A percentile compares a stretch with the other conserved stretches of the same genome.
Evolutionary conservation across 2,888 invertebrate species (phyloP).

Genomic region (Brachynemurus nebulosus): DNA sequence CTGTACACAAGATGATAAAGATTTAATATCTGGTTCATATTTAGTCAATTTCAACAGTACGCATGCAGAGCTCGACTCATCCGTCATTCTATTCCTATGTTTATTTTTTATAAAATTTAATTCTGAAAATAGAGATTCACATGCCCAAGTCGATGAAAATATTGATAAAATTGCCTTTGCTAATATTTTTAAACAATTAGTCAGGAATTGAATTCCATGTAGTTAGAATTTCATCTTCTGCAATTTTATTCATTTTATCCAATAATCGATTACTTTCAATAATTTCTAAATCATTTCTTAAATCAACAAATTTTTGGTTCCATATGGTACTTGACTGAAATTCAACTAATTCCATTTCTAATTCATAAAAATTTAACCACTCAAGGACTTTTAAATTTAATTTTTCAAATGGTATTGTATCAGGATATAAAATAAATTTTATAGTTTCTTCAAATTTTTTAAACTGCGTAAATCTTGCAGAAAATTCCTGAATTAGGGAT

Average conservation of each 20-base stretch:
- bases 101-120: constrained; percentile 14
- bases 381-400: constrained; percentile 4
- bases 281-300: constrained; percentile 7
- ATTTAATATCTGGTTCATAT: constrained; percentile 2
- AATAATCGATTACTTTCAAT: constrained; percentile 3
- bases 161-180: constrained; percentile 4
- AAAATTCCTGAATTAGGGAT: too few relatives aligned
- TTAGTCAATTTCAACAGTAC: constrained; percentile 12
- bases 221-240: constrained; percentile 3
- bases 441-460: background rate
- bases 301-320: constrained; percentile 6
- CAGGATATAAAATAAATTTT: constrained; percentile 9
- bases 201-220: constrained; percentile 4
- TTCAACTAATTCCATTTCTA: constrained; percentile 3
- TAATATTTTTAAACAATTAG: constrained; percentile 4
- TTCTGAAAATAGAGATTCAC: constrained; percentile 9
- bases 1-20: background rate
- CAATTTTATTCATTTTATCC: background rate
- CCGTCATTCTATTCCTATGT: constrained; percentile 14
- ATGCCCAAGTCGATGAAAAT: constrained; percentile 1
- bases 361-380: constrained; percentile 3
- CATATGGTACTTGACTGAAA: constrained; percentile 7
- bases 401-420: constrained; percentile 4
- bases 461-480: too few relatives aligned
- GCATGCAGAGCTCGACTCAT: constrained; percentile 13